phyloP scores from a whole-genome alignment of 2,797 vertebrate species.

The Champsocephalus esox region DNA sequence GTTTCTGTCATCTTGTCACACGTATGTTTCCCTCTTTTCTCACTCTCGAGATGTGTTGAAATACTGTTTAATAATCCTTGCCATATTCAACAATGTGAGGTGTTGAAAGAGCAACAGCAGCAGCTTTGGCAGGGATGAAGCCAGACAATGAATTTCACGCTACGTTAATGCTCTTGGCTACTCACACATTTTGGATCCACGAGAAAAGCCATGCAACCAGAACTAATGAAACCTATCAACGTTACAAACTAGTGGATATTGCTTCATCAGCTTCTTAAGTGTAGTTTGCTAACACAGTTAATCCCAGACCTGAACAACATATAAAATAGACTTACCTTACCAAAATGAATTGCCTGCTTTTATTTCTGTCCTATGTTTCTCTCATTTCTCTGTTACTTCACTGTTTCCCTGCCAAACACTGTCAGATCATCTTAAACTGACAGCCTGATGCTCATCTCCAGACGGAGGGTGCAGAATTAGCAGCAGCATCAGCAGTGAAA shows the following conservation, averaged over 20 bases:
- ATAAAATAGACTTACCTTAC: not conserved
- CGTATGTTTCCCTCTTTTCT: not conserved
- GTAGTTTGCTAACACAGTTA: not conserved
- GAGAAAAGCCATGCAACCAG: not conserved
- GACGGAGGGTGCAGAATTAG: slow-evolving; percentile 3
- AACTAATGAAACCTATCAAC: slow-evolving; percentile 36
- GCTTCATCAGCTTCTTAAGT: slow-evolving; percentile 12
- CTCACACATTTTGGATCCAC: slow-evolving; percentile 27
- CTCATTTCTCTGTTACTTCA: not conserved
- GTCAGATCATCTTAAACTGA: slow-evolving; percentile 14
- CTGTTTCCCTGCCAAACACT: not conserved
- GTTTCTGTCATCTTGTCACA: slow-evolving; percentile 7
- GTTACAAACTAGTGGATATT: slow-evolving; percentile 8
- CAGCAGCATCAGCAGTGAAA: slow-evolving; percentile 15
- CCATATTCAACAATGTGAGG: not conserved
- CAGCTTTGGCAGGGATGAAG: slow-evolving; percentile 35
- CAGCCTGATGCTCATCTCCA: slow-evolving; percentile 20
- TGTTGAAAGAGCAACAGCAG: slow-evolving; percentile 32
- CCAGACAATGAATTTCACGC: slow-evolving; percentile 51
- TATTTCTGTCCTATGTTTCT: not conserved
- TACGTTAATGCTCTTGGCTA: slow-evolving; percentile 35
- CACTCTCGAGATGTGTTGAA: slow-evolving; percentile 6
- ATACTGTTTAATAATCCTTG: slow-evolving; percentile 17
- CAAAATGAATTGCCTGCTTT: not conserved
- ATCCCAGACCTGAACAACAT: slow-evolving; percentile 7